Base-by-base conservation (phyloP, 2,888 invertebrate species). In the Drosophila nr. fundita region DNA sequence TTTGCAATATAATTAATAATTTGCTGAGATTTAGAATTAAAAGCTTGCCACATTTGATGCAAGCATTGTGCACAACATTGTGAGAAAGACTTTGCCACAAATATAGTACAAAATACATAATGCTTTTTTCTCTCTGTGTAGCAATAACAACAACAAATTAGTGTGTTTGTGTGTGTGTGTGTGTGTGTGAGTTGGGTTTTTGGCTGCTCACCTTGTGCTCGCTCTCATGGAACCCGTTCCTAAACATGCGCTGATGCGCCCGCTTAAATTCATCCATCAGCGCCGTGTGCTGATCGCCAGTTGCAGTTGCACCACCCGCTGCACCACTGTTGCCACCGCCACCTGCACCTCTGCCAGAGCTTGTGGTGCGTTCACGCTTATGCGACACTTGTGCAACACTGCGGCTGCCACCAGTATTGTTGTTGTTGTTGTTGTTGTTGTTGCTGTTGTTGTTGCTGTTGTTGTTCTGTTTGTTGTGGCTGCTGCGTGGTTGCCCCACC, bases 211-310 rank as follows among this genome's bases (percentile, higher is more conserved):
- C 92, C 87, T 89, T 85, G 82, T 89, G 90, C 73, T 92, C 92
- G 73, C 82, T 89, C 80, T 93, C 93, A 71, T 91, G 90, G 73
- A 93, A 93, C 74, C 93, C 94, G 84, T 93, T 93, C 73, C 95
- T 94, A 92, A 98, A 98, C 97, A 98, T 98, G 94, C 96, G 97
- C 86, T 95, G 95, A 93, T 98, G 97, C 7, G 97, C 97, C 90
- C 96, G 96, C 92, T 97, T 97, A 92, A 98, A 98, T 93, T 98
- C 98, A 92, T 97, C 96, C 96, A 98, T 98, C 75, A 98, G 93
- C 82, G 96, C 96, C 81, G 95, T 95, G 89, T 97, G 97, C 50
- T 92, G 91, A 73, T 96, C 95, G 60, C 94, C 94, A 76, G 54
- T 59, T 50, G 61, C 42, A 38, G 83, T 95, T 58, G 48, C 53